Evolutionary conservation across 2,113 vertebrate species (phyloP).

Genomic region (Lipophrys pholis): DNA sequence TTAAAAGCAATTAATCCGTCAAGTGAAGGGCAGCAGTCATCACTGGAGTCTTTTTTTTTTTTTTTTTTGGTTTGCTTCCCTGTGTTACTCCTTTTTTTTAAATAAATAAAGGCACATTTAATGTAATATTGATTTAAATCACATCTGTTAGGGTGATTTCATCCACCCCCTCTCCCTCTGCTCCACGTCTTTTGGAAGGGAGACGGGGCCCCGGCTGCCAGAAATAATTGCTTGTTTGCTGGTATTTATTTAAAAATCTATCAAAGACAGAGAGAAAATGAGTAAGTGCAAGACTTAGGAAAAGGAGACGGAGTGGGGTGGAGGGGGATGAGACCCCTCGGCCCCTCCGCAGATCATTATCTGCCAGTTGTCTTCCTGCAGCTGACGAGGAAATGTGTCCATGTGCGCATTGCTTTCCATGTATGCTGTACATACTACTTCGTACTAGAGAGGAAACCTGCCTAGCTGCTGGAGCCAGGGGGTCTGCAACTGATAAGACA

Average conservation of each 20-base stretch:
- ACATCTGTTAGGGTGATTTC: slow-evolving; percentile 85
- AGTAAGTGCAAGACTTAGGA: slow-evolving; percentile 56
- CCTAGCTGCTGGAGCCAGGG: neutral
- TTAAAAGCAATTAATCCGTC: slow-evolving; percentile 83
- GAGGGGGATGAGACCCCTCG: slow-evolving; percentile 36
- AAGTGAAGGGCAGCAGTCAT: slow-evolving; percentile 75
- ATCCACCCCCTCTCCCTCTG: slow-evolving; percentile 77
- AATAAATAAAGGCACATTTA: slow-evolving; percentile 80
- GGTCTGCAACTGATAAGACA: neutral
- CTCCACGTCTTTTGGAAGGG: slow-evolving; percentile 73
- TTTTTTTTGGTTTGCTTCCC: slow-evolving; percentile 66
- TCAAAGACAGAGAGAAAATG: slow-evolving; percentile 68
- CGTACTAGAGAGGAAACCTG: slow-evolving; percentile 4
- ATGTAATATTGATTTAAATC: slow-evolving; percentile 86
- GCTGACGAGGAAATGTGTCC: slow-evolving; percentile 12
- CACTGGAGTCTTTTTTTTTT: no score
- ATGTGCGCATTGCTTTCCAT: slow-evolving; percentile 21
- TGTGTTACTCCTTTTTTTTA: slow-evolving; percentile 45
- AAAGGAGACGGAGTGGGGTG: slow-evolving; percentile 38
- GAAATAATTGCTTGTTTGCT: slow-evolving; percentile 86
- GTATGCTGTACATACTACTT: slow-evolving; percentile 2
- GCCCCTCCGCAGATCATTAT: slow-evolving; percentile 59
- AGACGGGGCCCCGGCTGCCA: slow-evolving; percentile 75
- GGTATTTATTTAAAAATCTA: slow-evolving; percentile 84
- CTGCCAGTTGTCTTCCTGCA: slow-evolving; percentile 40